Conservation (phyloP, 2,888 invertebrate species). For the Aphrophora alni region DNA sequence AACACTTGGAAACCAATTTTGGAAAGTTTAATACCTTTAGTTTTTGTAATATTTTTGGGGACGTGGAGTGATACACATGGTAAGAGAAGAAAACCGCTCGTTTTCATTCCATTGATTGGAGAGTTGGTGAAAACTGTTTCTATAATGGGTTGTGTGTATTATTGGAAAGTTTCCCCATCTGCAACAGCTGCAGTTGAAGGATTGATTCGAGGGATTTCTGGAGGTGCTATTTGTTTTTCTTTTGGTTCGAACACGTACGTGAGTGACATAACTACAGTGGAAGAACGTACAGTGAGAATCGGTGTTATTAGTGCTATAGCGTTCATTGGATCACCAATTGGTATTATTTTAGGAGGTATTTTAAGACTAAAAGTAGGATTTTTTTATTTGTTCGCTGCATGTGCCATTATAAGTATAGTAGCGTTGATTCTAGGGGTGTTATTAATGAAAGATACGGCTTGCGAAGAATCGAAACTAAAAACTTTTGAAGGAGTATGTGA, state of each 20-base stretch:
- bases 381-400: constrained; percentile 29
- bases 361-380: constrained; percentile 38
- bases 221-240: constrained; percentile 38
- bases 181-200: constrained; percentile 32
- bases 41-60: constrained; percentile 43
- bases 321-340: constrained; percentile 41
- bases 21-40: constrained; percentile 33
- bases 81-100: constrained; percentile 43
- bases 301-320: constrained; percentile 41
- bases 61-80: constrained; percentile 48
- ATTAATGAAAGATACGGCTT: constrained; percentile 34
- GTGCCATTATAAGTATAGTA: constrained; percentile 25
- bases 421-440: constrained; percentile 31
- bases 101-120: constrained; percentile 44
- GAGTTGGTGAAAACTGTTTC: constrained; percentile 30
- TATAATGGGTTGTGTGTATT: constrained; percentile 31
- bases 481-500: neutral
- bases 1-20: constrained; percentile 42
- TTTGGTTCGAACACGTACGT: constrained; percentile 43
- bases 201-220: constrained; percentile 28
- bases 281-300: constrained; percentile 31
- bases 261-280: constrained; percentile 40
- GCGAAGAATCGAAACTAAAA: constrained; percentile 18
- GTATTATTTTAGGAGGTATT: constrained; percentile 31
- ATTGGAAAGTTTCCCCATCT: constrained; percentile 40